Evolutionary conservation across 2,113 vertebrate species (phyloP).

Genomic region (Oreotrochilus melanogaster): DNA sequence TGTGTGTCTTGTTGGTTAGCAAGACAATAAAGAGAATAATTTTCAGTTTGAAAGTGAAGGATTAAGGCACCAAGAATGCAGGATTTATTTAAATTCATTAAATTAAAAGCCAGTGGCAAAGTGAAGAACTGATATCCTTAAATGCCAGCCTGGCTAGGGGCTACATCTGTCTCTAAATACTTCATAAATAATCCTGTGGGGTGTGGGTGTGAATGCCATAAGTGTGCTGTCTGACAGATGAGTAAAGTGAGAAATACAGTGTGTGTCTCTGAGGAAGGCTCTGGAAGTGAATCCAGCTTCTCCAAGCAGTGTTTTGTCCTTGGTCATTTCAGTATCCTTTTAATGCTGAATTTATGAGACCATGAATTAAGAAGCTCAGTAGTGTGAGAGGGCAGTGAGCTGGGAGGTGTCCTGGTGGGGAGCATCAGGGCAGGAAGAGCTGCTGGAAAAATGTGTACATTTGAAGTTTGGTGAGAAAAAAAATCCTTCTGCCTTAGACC

Average conservation of each 20-base stretch:
- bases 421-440: neutral
- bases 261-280: neutral
- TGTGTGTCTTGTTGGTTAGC: neutral
- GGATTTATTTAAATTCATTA: neutral
- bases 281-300: neutral
- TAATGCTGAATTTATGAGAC: neutral
- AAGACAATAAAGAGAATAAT: neutral
- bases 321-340: neutral
- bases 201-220: neutral
- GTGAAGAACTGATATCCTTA: neutral
- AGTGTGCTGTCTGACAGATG: neutral
- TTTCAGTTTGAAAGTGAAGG: neutral
- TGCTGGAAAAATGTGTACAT: neutral
- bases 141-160: neutral
- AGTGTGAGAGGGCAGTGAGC: neutral
- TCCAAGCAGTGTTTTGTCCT: neutral
- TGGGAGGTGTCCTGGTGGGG: accelerated
- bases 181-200: neutral
- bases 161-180: neutral
- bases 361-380: neutral
- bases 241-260: neutral
- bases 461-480: neutral
- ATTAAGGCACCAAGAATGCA: neutral
- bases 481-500: neutral
- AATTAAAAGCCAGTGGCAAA: neutral